These are phyloP conservation scores for Crenuchus spilurus DNA, from an alignment of 2,797 vertebrate species.

Conservation along the genomic window DNA sequence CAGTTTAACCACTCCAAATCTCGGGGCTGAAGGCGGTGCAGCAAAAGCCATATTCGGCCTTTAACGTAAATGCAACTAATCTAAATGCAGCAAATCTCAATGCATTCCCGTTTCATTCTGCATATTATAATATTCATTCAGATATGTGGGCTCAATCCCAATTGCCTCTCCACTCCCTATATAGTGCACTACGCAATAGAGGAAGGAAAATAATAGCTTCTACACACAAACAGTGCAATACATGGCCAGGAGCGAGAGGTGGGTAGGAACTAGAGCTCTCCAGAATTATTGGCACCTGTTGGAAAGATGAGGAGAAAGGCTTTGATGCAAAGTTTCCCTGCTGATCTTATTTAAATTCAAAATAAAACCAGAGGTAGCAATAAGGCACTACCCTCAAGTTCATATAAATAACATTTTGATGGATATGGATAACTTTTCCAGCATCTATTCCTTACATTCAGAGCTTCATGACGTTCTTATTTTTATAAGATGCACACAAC, in stretches of 20 bases:
- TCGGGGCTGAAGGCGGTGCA: constrained; percentile 74
- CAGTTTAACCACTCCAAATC: constrained; percentile 90
- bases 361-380: no score
- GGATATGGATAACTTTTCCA: no score
- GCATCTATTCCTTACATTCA: no score
- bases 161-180: background rate
- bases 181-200: background rate
- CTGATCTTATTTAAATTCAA: no score
- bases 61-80: background rate
- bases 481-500: no score
- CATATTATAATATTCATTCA: background rate
- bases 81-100: background rate
- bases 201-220: background rate
- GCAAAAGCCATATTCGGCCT: background rate
- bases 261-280: background rate
- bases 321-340: no score
- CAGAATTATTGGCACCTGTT: background rate
- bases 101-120: background rate
- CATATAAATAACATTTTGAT: no score
- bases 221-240: background rate
- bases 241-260: background rate
- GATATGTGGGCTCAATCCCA: background rate
- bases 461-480: no score
- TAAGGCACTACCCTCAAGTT: no score
- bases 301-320: background rate